phyloP scores from a whole-genome alignment of 2,113 vertebrate genomes.

The Atlantisia rogersi region DNA sequence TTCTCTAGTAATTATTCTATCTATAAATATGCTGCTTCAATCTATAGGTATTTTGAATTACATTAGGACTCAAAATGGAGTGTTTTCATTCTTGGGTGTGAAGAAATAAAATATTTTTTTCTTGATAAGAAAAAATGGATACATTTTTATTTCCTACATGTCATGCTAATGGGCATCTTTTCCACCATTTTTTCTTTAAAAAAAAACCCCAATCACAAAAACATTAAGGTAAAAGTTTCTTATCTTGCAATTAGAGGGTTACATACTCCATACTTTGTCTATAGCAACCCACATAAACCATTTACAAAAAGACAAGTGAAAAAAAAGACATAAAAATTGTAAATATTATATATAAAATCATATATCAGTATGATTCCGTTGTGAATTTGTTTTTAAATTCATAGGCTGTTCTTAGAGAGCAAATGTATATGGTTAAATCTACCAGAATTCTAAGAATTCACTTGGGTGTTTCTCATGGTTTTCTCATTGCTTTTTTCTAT shows the following conservation, averaged over 20 bases:
- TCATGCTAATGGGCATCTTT: not conserved
- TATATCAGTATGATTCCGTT: not conserved
- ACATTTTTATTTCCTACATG: not conserved
- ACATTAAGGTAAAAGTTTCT: not conserved
- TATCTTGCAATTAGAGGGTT: not conserved
- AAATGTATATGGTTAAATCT: not conserved
- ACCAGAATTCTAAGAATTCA: not conserved
- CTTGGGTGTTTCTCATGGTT: not conserved
- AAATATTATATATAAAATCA: no score
- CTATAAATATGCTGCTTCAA: not conserved
- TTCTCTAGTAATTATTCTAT: not conserved
- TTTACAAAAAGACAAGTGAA: not conserved
- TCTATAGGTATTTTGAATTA: not conserved
- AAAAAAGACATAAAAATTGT: not conserved
- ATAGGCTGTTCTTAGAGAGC: not conserved
- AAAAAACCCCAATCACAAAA: not conserved
- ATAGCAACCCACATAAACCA: not conserved
- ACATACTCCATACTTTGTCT: not conserved
- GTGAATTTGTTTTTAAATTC: not conserved
- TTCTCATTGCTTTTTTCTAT: not conserved
- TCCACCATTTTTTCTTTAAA: not conserved
- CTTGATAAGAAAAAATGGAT: not conserved
- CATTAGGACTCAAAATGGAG: not conserved
- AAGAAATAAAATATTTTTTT: not conserved
- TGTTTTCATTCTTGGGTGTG: not conserved